Base-by-base conservation (phyloP, 2,113 vertebrate genomes). In the Stomatorhinus ivindoensis region DNA sequence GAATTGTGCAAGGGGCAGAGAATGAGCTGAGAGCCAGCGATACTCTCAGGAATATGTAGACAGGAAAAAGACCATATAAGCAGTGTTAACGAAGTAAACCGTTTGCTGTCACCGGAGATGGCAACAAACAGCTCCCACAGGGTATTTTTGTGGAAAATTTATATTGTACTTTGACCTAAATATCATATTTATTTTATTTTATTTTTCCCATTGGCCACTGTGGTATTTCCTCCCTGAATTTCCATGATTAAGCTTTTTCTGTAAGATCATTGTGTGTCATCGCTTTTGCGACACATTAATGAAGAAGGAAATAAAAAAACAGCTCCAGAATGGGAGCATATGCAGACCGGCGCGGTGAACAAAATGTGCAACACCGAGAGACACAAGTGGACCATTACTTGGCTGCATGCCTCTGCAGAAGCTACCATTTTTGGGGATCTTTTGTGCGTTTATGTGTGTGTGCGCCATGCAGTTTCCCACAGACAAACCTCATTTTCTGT, bases 401-500 rank as follows among this genome's bases (percentile, higher is more conserved):
- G 27, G 65, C 69, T 19, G 69, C 35, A 76, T 76, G 44, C 44
- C 82, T 6, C 35, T 24, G 3, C 21, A 47, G 82, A 84, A 47
- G 21, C 82, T 8, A n/a, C 82, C 82, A 47, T 47, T n/a, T 84
- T n/a, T n/a, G 44, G 50, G n/a, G 48, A 35, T 87, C 24, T 48
- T 87, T 53, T 19, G 9, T 19, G 50, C 35, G 85, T 19, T 47
- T 69, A 93, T 31, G 47, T 86, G 84, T 86, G 85, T 55, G 85
- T 8, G 50, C 15, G 6, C 50, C 47, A 17, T 3, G 47, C n/a
- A 42, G 50, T 87, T 55, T 92, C 91, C 95, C 94, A 94, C 95
- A 93, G 95, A 94, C 94, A 94, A 95, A 95, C 94, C 95, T 95
- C 93, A 93, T 94, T 95, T 95, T 95, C 94, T 93, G 90, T 93